Evolutionary conservation across 1,140 invertebrate species (phyloP), one percentile per base, ranked within the genome.

Genomic region (Eumaeus atala): DNA sequence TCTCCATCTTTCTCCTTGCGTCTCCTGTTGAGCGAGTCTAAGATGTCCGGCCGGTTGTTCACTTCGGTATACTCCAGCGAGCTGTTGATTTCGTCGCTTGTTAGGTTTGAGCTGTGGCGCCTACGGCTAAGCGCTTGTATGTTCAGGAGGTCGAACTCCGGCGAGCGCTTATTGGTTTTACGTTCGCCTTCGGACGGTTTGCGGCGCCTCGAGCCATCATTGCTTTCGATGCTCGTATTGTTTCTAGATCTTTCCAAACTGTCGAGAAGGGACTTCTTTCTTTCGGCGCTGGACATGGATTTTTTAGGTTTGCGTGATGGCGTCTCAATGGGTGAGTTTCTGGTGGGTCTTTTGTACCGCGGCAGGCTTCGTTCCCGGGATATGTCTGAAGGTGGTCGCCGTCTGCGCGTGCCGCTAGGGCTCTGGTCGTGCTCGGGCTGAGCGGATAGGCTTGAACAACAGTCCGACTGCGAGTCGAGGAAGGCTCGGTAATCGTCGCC

Each of bases 401-500:
- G 60, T 18, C 72, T 57, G 16, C 74, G 61, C 0, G 73, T 74
- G 56, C 71, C 66, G 51, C 67, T 73, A 17, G 91, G 91, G 56
- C 91, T 90, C 56, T 87, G 87, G 64, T 91, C 90, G 61, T 90
- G 82, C 68, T 91, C 90, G 54, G 91, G 91, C 63, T 88, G 87
- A 58, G 92, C 91, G 33, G 93, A 93, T 62, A 95, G 90, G 57
- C 92, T 94, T 48, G 92, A 94, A 61, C 92, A 93, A 75, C 92
- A 92, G 72, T 95, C 94, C 0, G 94, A 95, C 74, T 95, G 94
- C 63, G 94, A 95, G 79, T 96, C 95, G 16, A 97, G 89, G 78
- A 93, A 96, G 66, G 93, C 93, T 72, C 95, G 89, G 83, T 97
- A 97, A 87, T 97, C 95, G 80, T 97, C 96, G 33, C 95, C 95